phyloP scores from a whole-genome alignment of 2,797 vertebrate genomes.

The Discoglossus pictus region DNA sequence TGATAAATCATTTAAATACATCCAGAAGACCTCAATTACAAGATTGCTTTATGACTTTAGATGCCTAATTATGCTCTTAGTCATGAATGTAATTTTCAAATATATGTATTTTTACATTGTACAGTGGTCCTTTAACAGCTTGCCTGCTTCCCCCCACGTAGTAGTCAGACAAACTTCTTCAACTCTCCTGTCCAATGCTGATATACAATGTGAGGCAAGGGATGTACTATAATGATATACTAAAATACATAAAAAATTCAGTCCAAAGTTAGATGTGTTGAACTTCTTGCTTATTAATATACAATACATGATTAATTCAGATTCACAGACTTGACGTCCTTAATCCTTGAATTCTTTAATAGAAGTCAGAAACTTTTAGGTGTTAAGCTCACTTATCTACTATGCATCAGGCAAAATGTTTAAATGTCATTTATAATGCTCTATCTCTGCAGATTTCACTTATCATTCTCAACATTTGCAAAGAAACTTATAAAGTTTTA shows the following conservation, averaged over 20 bases:
- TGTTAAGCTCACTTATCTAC: conserved; percentile 6
- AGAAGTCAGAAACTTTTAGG: conserved; percentile 20
- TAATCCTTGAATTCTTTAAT: conserved; percentile 29
- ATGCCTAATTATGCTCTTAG: no score
- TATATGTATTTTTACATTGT: no score
- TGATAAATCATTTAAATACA: no score
- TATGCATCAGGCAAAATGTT: conserved; percentile 24
- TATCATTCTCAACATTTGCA: not conserved
- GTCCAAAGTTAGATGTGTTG: not conserved
- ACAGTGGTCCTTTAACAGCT: no score
- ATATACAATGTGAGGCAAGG: no score
- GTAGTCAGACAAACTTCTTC: no score
- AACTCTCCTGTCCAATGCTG: no score
- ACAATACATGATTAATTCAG: conserved; percentile 12
- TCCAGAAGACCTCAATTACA: no score
- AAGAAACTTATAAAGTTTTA: not conserved
- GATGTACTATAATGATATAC: conserved; percentile 4
- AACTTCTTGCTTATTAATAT: conserved; percentile 1
- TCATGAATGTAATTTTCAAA: no score
- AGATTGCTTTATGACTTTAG: no score
- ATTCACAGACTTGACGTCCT: conserved; percentile 10
- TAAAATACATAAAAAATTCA: not conserved
- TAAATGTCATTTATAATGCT: conserved; percentile 8
- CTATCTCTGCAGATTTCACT: not conserved
- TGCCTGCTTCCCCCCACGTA: no score